These are phyloP conservation scores for Mormyrops boulengeri DNA, from an alignment of 2,797 vertebrate genomes.

Conservation along the genomic window DNA sequence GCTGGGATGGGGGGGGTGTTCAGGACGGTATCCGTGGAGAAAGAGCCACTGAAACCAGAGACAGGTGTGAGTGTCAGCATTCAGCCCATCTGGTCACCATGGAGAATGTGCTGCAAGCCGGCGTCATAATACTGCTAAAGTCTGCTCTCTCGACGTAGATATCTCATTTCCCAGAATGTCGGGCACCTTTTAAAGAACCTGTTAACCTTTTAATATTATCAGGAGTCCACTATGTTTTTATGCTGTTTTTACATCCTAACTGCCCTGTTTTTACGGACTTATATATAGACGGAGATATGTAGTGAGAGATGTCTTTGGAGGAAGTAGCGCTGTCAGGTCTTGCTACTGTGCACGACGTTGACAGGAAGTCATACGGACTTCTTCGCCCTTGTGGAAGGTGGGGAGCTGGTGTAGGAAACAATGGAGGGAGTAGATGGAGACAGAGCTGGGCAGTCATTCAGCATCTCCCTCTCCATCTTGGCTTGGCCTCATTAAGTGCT, in stretches of 20 bases:
- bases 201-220: conserved; percentile 2
- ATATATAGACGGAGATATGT: not conserved
- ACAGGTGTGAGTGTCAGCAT: conserved; percentile 4
- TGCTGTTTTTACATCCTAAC: not conserved
- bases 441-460: not conserved
- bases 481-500: not conserved
- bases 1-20: not conserved
- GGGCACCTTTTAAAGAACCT: not conserved
- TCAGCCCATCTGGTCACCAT: conserved; percentile 18
- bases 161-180: not conserved
- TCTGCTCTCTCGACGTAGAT: not conserved
- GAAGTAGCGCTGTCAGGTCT: not conserved
- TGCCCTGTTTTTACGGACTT: not conserved
- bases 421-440: not conserved
- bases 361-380: not conserved
- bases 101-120: not conserved
- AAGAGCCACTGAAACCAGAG: conserved; percentile 9
- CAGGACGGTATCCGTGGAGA: not conserved
- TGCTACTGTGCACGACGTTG: not conserved
- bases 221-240: not conserved
- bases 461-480: not conserved
- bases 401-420: not conserved
- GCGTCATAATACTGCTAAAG: not conserved
- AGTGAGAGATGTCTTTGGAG: not conserved
- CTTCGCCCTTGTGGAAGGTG: not conserved